Evolutionary conservation across 35 echinoderm and acorn worm genomes (phyloP).

Genomic region (Apostichopus japonicus): DNA sequence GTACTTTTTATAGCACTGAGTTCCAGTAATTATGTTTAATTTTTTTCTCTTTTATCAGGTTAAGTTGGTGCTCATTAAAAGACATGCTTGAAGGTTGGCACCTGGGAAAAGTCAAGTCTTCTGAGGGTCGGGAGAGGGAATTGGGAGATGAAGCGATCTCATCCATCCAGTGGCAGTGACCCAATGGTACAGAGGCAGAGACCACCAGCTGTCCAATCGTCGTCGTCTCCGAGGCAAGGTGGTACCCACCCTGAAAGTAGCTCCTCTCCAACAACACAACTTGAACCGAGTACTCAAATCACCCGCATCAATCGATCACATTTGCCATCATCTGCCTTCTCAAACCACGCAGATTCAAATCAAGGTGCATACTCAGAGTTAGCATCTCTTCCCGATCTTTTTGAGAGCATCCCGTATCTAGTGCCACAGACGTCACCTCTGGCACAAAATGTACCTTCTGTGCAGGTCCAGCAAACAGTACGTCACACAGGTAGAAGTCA

Average conservation of each 20-base stretch:
- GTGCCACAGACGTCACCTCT: constrained; percentile 30
- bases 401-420: constrained; percentile 20
- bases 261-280: not conserved
- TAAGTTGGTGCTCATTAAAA: not conserved
- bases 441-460: constrained; percentile 34
- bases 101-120: not conserved
- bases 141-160: constrained; percentile 8
- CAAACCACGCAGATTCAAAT: constrained; percentile 1
- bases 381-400: not conserved
- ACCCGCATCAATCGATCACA: constrained; percentile 25
- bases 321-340: not conserved
- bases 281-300: not conserved
- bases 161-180: constrained; percentile 3
- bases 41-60: no score
- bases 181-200: not conserved
- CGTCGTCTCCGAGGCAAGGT: not conserved
- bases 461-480: constrained; percentile 8
- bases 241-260: not conserved
- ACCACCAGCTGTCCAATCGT: not conserved
- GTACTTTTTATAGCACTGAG: no score
- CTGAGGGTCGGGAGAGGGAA: not conserved
- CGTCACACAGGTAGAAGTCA: not conserved
- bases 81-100: constrained; percentile 14
- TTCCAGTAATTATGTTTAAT: no score
- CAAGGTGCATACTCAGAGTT: not conserved